Conservation (phyloP, 64 coral and sea anemone genomes). For the Montipora efflorescens region DNA sequence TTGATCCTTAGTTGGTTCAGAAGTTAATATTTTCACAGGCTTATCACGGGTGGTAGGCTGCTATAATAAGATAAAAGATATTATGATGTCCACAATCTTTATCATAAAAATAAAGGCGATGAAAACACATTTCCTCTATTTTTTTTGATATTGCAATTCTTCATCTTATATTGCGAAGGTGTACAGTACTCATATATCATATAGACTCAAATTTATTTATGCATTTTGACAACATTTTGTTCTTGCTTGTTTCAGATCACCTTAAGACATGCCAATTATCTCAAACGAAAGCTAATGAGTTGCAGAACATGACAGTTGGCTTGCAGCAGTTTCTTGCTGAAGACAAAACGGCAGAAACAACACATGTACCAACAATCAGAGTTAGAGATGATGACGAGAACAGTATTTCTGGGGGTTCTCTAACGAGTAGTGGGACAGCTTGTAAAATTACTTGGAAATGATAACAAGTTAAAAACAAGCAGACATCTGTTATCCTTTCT, state of each 20-base stretch:
- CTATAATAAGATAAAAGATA: too few relatives aligned
- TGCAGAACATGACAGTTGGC: neutral
- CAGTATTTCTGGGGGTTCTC: neutral
- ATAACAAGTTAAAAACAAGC: too few relatives aligned
- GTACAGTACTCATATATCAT: neutral
- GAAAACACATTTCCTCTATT: too few relatives aligned
- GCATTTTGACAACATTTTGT: neutral
- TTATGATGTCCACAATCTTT: too few relatives aligned
- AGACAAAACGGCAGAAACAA: neutral
- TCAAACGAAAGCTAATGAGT: neutral
- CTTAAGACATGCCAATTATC: slow-evolving; percentile 23
- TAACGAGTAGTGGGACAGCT: neutral
- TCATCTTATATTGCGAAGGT: too few relatives aligned
- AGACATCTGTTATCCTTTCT: too few relatives aligned
- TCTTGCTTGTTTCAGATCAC: slow-evolving; percentile 17
- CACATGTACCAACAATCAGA: neutral
- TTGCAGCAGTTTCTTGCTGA: neutral
- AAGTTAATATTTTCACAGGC: too few relatives aligned
- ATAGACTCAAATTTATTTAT: neutral
- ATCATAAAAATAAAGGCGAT: too few relatives aligned
- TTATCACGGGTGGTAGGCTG: too few relatives aligned
- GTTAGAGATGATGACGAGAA: neutral
- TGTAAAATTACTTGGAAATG: too few relatives aligned
- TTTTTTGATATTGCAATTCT: too few relatives aligned
- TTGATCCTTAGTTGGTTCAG: too few relatives aligned